phyloP scores from a whole-genome alignment of 2,797 vertebrate species.

The Nyctibius grandis region DNA sequence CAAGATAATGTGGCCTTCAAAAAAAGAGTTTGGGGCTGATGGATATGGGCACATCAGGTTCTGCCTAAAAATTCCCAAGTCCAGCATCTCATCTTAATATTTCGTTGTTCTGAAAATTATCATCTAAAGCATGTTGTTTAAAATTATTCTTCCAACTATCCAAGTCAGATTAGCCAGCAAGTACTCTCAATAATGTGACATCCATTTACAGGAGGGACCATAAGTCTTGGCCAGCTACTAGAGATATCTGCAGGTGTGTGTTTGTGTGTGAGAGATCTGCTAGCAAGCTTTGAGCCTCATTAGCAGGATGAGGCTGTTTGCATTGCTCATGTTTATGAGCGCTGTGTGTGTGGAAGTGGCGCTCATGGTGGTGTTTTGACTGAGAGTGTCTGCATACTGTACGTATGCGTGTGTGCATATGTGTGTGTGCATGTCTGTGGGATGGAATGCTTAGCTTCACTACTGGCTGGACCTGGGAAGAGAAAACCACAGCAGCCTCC shows the following conservation, averaged over 20 bases:
- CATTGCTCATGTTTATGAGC: not conserved
- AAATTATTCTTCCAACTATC: not conserved
- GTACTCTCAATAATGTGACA: not conserved
- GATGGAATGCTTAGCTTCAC: not conserved
- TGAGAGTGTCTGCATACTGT: not conserved
- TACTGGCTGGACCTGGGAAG: not conserved
- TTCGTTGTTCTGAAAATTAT: not conserved
- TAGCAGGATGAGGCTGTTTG: not conserved
- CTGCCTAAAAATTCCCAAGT: not conserved
- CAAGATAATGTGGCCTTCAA: not conserved
- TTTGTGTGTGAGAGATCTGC: not conserved
- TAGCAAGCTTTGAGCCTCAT: not conserved
- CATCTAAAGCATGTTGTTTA: not conserved
- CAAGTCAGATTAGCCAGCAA: not conserved
- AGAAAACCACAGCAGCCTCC: not conserved
- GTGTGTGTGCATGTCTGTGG: too few relatives aligned
- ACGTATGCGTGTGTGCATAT: accelerated
- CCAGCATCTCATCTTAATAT: not conserved
- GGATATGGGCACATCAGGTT: not conserved
- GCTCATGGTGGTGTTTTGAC: not conserved
- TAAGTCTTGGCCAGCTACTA: not conserved
- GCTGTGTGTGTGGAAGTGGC: not conserved
- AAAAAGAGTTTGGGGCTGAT: not conserved
- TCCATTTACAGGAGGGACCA: not conserved
- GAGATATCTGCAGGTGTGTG: not conserved